Evolutionary conservation across 2,888 invertebrate genomes (phyloP).

Genomic region (Argyra leucocephala): DNA sequence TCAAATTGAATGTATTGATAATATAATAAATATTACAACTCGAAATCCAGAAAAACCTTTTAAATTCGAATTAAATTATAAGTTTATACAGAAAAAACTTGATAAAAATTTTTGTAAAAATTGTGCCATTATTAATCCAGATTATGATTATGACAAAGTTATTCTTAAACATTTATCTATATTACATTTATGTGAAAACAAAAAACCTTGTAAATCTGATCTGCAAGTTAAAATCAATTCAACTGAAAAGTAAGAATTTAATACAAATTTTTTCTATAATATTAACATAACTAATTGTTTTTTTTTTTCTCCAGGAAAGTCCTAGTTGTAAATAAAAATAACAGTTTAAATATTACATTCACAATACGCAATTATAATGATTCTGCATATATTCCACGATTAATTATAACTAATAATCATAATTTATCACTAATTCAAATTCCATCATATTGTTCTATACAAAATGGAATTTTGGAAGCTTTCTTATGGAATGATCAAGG

Average conservation of each 20-base stretch:
- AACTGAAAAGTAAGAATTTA: background rate
- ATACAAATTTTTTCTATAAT: background rate
- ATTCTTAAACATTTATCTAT: background rate
- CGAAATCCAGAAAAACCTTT: slow-evolving; percentile 24
- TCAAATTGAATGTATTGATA: background rate
- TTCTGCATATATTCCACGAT: background rate
- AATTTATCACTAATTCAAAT: background rate
- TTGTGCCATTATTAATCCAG: background rate
- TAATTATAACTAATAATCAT: background rate
- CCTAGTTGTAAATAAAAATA: background rate
- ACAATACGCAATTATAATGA: background rate
- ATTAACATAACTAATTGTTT: too few relatives aligned
- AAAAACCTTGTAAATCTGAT: background rate
- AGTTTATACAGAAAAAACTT: slow-evolving; percentile 17
- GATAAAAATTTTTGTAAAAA: background rate
- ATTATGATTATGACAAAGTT: background rate
- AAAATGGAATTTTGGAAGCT: background rate
- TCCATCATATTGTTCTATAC: background rate
- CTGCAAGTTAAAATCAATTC: background rate
- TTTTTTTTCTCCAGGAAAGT: background rate
- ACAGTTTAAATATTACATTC: background rate
- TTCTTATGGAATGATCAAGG: background rate
- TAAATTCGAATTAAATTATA: slow-evolving; percentile 23
- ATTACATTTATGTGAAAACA: background rate
- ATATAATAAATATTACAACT: slow-evolving; percentile 20